Conservation (phyloP, 2,888 invertebrate genomes). For the Morinoia aosen region DNA sequence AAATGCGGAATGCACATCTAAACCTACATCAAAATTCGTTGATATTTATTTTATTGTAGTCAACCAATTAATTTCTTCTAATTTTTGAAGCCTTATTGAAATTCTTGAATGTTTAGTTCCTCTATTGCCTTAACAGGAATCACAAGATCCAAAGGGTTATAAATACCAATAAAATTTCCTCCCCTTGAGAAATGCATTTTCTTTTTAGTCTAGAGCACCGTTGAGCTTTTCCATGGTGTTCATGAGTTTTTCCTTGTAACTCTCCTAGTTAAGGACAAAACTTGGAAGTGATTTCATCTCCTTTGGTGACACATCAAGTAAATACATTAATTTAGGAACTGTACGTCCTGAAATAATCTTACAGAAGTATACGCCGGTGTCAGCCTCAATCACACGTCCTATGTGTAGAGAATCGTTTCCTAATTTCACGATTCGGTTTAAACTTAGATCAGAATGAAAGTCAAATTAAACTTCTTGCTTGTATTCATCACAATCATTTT, state of each 20-base stretch:
- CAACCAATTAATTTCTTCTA: not conserved
- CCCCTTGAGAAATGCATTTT: not conserved
- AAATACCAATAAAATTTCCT: not conserved
- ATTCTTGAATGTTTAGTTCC: not conserved
- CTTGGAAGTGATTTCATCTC: not conserved
- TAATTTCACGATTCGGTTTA: not conserved
- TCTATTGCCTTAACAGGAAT: not conserved
- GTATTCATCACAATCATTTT: not conserved
- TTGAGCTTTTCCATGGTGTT: not conserved
- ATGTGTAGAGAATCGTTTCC: not conserved
- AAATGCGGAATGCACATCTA: not conserved
- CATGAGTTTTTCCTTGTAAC: not conserved
- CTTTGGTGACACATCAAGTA: not conserved
- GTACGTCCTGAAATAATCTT: not conserved
- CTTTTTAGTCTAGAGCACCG: not conserved
- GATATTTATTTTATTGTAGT: not conserved
- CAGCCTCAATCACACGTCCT: not conserved
- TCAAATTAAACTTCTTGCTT: not conserved
- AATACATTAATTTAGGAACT: not conserved
- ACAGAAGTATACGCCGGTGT: not conserved
- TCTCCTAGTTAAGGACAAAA: not conserved
- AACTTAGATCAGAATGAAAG: not conserved
- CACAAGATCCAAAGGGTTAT: not conserved
- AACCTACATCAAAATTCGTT: not conserved
- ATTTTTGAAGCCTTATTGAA: not conserved